Evolutionary conservation across 2,888 invertebrate species (phyloP).

Genomic region (Tetragonula carbonaria): DNA sequence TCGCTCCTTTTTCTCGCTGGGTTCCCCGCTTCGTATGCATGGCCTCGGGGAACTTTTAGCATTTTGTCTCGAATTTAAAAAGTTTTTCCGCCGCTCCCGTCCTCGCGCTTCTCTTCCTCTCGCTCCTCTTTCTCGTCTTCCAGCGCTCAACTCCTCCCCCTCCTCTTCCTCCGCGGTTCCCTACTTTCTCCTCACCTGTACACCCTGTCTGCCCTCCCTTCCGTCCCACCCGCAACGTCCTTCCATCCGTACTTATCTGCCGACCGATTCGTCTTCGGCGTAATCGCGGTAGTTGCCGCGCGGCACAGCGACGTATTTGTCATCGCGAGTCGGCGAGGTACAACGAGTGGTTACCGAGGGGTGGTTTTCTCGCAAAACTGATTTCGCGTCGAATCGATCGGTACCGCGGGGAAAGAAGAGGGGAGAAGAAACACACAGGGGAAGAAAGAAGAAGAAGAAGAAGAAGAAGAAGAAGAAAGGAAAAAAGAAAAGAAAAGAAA

Average conservation of each 20-base stretch:
- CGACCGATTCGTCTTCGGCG: constrained; percentile 45
- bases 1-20: constrained; percentile 65
- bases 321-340: neutral
- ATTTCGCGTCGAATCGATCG: constrained; percentile 45
- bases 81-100: constrained; percentile 73
- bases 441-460: no score
- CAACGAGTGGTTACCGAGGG: neutral
- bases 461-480: neutral
- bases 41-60: constrained; percentile 81
- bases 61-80: constrained; percentile 82
- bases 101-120: neutral
- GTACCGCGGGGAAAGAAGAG: neutral
- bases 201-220: neutral
- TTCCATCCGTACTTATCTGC: constrained; percentile 30
- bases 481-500: neutral
- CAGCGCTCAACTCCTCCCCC: no score
- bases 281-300: constrained; percentile 8
- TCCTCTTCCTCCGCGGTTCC: neutral
- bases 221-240: neutral
- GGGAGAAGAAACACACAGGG: no score
- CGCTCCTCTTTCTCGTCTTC: neutral
- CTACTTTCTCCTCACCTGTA: constrained; percentile 36
- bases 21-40: constrained; percentile 76
- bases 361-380: constrained; percentile 16
- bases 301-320: no score